Evolutionary conservation across 2,113 vertebrate species (phyloP).

Genomic region (Nipponia nippon): DNA sequence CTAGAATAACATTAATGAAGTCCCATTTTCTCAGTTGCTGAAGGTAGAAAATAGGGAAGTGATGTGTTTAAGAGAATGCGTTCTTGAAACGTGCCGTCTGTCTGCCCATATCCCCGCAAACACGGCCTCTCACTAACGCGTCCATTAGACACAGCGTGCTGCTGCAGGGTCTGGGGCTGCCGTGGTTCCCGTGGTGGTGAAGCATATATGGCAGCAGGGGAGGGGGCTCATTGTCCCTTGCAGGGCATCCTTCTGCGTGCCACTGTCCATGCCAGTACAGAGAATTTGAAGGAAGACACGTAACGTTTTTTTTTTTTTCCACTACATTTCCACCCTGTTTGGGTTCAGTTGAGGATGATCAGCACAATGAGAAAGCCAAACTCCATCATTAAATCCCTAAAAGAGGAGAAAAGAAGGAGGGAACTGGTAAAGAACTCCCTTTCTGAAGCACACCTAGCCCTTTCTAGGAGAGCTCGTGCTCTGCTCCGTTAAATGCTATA

Average conservation of each 20-base stretch:
- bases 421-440: neutral
- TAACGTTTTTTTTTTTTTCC: neutral
- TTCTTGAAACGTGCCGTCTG: neutral
- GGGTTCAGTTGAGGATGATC: fast-evolving
- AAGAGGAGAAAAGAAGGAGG: neutral
- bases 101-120: neutral
- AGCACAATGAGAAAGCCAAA: neutral
- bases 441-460: fast-evolving
- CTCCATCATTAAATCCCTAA: neutral
- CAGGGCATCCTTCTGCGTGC: neutral
- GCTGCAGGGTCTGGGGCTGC: neutral
- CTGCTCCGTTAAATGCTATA: neutral
- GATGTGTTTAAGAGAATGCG: neutral
- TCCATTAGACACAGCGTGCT: fast-evolving
- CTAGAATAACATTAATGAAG: constrained; percentile 52
- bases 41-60: constrained; percentile 1
- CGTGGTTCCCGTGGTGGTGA: fast-evolving
- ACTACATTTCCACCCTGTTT: neutral
- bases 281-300: fast-evolving
- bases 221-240: neutral
- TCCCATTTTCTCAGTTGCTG: constrained; percentile 24
- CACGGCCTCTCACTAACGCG: neutral
- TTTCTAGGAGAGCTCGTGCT: neutral
- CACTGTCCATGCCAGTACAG: neutral
- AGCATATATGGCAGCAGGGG: neutral